Percentiles rank a stretch among this genome's conserved stretches.
Evolutionary conservation across 2,113 vertebrate genomes (phyloP).

Genomic region (Excalfactoria chinensis): DNA sequence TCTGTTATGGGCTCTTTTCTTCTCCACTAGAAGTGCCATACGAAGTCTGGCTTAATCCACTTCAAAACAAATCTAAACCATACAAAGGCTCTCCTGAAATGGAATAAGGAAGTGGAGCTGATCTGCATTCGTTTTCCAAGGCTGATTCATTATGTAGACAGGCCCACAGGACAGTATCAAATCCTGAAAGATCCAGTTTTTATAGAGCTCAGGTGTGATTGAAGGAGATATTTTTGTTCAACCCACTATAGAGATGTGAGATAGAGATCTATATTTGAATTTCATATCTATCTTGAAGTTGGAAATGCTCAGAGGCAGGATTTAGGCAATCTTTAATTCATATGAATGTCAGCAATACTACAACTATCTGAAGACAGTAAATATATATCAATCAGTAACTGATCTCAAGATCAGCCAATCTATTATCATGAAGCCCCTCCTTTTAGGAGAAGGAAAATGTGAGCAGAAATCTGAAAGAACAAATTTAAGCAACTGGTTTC

Average conservation of each 20-base stretch:
- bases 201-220: slow-evolving; percentile 29
- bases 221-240: slow-evolving; percentile 42
- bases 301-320: slow-evolving; percentile 32
- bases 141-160: not conserved
- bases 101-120: not conserved
- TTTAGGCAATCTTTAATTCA: slow-evolving; percentile 65
- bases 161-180: not conserved
- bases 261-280: slow-evolving; percentile 12
- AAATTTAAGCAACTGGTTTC: slow-evolving; percentile 51
- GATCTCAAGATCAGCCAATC: slow-evolving; percentile 52
- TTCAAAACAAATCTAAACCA: not conserved
- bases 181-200: slow-evolving; percentile 2
- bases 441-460: slow-evolving; percentile 3
- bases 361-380: slow-evolving; percentile 33
- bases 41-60: not conserved
- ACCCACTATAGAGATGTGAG: not conserved
- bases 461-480: slow-evolving; percentile 44
- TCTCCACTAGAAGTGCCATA: not conserved
- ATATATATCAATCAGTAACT: slow-evolving; percentile 32
- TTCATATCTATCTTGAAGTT: slow-evolving; percentile 35
- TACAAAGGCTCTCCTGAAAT: not conserved
- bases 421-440: slow-evolving; percentile 33
- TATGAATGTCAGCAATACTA: slow-evolving; percentile 52
- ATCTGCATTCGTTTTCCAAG: not conserved
- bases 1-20: not conserved